These are phyloP conservation scores for Centruroides vittatus DNA, from an alignment of 1,140 invertebrate genomes.

Conservation along the genomic window DNA sequence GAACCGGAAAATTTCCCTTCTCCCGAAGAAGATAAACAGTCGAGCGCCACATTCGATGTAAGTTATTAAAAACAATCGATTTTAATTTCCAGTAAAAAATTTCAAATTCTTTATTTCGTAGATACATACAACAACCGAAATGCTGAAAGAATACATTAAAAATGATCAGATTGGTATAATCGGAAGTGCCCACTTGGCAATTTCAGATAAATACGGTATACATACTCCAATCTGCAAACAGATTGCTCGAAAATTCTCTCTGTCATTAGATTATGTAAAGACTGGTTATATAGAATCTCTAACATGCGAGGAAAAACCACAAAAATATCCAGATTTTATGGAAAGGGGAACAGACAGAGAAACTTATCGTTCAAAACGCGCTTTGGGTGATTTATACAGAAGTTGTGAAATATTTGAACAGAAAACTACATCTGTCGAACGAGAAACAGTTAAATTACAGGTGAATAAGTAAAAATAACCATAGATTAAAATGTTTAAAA, in stretches of 20 bases:
- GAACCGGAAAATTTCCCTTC: too few species aligned
- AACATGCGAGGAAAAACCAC: constrained; percentile 7
- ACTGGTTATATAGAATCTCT: constrained; percentile 14
- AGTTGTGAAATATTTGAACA: constrained; percentile 3
- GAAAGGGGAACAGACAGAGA: constrained; percentile 11
- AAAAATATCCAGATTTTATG: constrained; percentile 23
- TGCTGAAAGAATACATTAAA: constrained; percentile 21
- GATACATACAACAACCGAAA: constrained; percentile 8
- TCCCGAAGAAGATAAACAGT: too few species aligned
- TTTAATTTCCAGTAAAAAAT: too few species aligned
- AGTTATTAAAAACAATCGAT: too few species aligned
- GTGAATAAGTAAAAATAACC: too few species aligned
- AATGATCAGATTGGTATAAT: constrained; percentile 23
- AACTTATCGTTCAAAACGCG: constrained; percentile 11
- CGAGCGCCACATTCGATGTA: too few species aligned
- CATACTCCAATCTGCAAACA: constrained; percentile 15
- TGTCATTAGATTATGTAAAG: constrained; percentile 24
- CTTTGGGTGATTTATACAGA: constrained; percentile 13
- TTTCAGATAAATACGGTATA: constrained; percentile 21
- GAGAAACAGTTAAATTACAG: too few species aligned
- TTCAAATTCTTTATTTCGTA: background rate
- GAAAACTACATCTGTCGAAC: background rate
- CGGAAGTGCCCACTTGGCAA: constrained; percentile 21
- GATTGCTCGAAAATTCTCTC: constrained; percentile 20
- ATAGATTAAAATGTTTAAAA: too few species aligned